Evolutionary conservation across 2,113 vertebrate species (phyloP), one percentile per base, ranked within the genome.

Genomic region (Pan troglodytes): DNA sequence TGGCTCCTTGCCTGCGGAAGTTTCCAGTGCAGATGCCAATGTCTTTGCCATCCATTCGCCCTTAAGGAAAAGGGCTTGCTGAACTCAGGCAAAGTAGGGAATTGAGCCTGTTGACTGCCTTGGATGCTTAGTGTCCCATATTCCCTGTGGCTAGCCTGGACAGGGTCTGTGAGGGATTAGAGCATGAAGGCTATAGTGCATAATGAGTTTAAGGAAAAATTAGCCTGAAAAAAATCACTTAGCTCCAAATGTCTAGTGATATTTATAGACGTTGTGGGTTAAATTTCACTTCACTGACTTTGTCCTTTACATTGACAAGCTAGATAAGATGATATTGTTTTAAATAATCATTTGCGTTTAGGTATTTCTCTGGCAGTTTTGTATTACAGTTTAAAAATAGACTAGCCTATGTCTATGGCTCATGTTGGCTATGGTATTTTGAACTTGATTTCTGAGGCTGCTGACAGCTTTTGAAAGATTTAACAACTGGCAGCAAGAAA

Each of bases 401-500:
- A 98, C 97, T 92, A 67, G 87, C 78, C 95, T 97, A 57, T 98
- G 92, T 95, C 96, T 98, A 93, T 98, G 96, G 96, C 97, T 98
- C 90, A 84, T 94, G 72, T 98, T 97, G 98, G 97, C 98, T 98
- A 88, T 98, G 96, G 97, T 98, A 98, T 98, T 98, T 98, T 98
- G 98, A 97, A 98, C 98, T 98, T 99, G 98, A 99, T 98, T 99
- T 98, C 98, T 98, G 98, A 98, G 98, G 87, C 95, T 98, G 98
- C 98, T 99, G 98, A 99, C 98, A 99, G 98, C 96, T 98, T 98
- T 97, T 98, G 98, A 98, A 99, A 99, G 98, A 99, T 99, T 99
- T 99, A 99, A 98, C 90, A 98, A 98, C 98, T 98, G 98, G 97
- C 96, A 98, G 98, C 97, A 98, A 97, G 98, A 98, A 99, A 98